Conservation (phyloP, 2,113 vertebrate species). For the Osmerus mordax region DNA sequence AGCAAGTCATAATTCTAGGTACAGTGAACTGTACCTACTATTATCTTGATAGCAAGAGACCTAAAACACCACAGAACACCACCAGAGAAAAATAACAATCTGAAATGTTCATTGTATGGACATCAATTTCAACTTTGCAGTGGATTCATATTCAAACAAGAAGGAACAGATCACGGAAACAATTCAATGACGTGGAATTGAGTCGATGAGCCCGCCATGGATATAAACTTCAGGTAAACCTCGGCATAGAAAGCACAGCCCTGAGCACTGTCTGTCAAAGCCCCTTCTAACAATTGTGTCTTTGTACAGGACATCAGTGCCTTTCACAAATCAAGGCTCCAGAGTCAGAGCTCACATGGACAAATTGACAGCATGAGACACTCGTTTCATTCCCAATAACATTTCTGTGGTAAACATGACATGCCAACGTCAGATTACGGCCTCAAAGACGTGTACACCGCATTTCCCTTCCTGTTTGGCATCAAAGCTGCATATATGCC, state of each 20-base stretch:
- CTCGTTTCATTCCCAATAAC: not conserved
- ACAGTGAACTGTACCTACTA: too few relatives aligned
- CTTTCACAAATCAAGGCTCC: constrained; percentile 13
- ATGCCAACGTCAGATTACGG: not conserved
- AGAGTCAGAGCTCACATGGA: not conserved
- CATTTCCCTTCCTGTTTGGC: constrained; percentile 1
- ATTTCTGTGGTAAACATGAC: not conserved
- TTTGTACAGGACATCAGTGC: constrained; percentile 8
- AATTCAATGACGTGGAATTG: not conserved
- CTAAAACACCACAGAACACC: too few relatives aligned
- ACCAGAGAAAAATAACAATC: too few relatives aligned
- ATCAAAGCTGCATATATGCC: constrained; percentile 9
- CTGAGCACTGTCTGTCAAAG: not conserved
- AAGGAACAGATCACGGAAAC: not conserved
- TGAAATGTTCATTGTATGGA: too few relatives aligned
- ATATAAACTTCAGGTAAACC: not conserved
- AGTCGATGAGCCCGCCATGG: not conserved
- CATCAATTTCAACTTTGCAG: too few relatives aligned
- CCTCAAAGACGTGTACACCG: not conserved
- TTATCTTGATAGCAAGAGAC: too few relatives aligned
- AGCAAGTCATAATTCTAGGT: not conserved
- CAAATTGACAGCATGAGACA: not conserved
- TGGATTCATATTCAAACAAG: not conserved
- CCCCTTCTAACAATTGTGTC: not conserved
- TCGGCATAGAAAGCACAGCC: not conserved